These are phyloP conservation scores for Halocynthia aurantium DNA, from an alignment of 23 tunicate genomes.

Conservation along the genomic window DNA sequence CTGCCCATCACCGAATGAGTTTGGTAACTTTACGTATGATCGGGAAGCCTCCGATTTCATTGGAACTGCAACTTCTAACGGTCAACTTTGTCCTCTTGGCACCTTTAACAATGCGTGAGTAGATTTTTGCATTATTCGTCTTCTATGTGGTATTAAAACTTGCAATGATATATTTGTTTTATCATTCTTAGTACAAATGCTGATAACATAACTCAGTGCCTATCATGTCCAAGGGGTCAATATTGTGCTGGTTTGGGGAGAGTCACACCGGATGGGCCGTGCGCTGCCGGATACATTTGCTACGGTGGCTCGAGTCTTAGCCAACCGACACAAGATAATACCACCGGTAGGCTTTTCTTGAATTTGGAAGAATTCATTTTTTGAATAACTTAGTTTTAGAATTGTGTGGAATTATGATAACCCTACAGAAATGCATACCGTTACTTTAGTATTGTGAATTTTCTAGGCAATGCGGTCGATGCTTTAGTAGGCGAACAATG, in stretches of 20 bases:
- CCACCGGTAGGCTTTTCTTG: constrained; percentile 27
- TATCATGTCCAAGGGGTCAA: constrained; percentile 73
- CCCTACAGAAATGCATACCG: neutral
- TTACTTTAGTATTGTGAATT: neutral
- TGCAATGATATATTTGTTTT: neutral
- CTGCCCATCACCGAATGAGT: constrained; percentile 63
- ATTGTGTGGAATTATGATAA: neutral
- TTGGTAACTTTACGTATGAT: constrained; percentile 46
- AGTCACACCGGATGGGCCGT: constrained; percentile 59
- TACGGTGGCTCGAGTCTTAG: constrained; percentile 63
- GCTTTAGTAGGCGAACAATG: constrained; percentile 59
- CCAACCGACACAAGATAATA: constrained; percentile 59
- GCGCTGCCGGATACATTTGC: constrained; percentile 94
- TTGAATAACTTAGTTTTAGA: too few species aligned
- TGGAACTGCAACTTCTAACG: constrained; percentile 51
- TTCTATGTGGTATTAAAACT: neutral
- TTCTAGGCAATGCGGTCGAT: constrained; percentile 30
- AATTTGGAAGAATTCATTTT: neutral
- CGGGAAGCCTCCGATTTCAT: constrained; percentile 20
- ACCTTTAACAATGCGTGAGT: constrained; percentile 61
- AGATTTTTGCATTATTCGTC: neutral
- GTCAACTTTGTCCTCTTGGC: constrained; percentile 70
- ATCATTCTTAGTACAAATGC: constrained; percentile 5
- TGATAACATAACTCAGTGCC: constrained; percentile 20
- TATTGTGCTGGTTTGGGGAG: constrained; percentile 48